Evolutionary conservation across 64 coral and sea anemone genomes (phyloP), one percentile per base, ranked within the genome.

Genomic region (Montipora efflorescens): DNA sequence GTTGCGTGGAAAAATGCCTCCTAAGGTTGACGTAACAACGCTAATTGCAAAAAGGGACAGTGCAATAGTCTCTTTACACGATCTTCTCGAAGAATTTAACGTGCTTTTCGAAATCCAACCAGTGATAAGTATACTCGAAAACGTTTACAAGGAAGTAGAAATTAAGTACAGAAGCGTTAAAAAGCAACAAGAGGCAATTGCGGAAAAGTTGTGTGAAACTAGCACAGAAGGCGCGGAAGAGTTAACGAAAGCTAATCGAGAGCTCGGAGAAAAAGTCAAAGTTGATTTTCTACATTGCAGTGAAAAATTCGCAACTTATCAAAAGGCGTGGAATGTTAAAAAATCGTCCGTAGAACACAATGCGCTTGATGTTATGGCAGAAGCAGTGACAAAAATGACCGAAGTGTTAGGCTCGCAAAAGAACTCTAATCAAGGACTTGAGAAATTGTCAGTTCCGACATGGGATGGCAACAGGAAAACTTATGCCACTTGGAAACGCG

Each of bases 21-120:
- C 44, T 76, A 76, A 76, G 11, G 23, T 76, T 47, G 25, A 76
- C 74, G 44, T 45, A 76, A 28, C 74, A 76, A 76, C 44, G 44
- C 74, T 76, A 76, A 15, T 76, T 76, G 74, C 22, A 47, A 76
- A 76, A 76, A 76, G 74, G 3, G 25, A 76, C 44, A 76, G 74
- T 76, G 46, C 74, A 62, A 59, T 91, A 19, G 20, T 53, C 2
- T 12, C 83, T 28, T 51, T 95, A 28, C 83, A 83, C 72, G 94
- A 96, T 92, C 50, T 92, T 8, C 74, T 96, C 11, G 94, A 92
- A 96, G 90, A 96, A 86, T 96, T 96, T 84, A 59, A 97, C 74
- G 72, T 76, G 47, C 76, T 97, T 80, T 95, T 47, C 46, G 45
- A 90, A 58, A 58, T 86, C 45, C 12, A 87, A 57, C 70, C 93